Evolutionary conservation across 2,113 vertebrate species (phyloP).

Genomic region (Paradisaea rubra): DNA sequence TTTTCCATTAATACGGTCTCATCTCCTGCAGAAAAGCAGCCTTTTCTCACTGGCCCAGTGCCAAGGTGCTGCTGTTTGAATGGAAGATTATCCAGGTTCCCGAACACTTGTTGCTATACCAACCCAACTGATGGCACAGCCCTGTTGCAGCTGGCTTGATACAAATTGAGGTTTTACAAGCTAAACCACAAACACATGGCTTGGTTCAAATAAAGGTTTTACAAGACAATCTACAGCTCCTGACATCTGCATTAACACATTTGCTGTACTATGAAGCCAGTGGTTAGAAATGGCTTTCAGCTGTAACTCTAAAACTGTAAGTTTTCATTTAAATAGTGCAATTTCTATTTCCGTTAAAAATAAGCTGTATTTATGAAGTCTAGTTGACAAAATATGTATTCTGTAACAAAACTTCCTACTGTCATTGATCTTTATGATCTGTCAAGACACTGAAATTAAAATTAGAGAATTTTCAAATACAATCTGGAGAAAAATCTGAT

Average conservation of each 20-base stretch:
- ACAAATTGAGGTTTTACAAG: not conserved
- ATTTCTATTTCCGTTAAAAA: not conserved
- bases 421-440: not conserved
- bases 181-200: not conserved
- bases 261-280: not conserved
- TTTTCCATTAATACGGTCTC: not conserved
- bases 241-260: not conserved
- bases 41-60: accelerated
- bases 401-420: not conserved
- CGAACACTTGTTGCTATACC: not conserved
- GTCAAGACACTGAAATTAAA: not conserved
- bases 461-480: not conserved
- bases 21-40: not conserved
- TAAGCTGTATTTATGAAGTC: not conserved
- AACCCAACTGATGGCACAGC: not conserved
- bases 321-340: not conserved
- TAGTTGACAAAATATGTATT: not conserved
- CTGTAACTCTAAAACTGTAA: not conserved
- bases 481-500: not conserved
- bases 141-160: not conserved
- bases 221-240: not conserved
- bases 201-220: not conserved
- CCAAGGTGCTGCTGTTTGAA: not conserved
- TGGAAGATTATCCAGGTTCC: not conserved
- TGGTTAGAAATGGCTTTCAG: not conserved